phyloP scores from a whole-genome alignment of 2,797 vertebrate genomes.

The Pogonophryne albipinna region DNA sequence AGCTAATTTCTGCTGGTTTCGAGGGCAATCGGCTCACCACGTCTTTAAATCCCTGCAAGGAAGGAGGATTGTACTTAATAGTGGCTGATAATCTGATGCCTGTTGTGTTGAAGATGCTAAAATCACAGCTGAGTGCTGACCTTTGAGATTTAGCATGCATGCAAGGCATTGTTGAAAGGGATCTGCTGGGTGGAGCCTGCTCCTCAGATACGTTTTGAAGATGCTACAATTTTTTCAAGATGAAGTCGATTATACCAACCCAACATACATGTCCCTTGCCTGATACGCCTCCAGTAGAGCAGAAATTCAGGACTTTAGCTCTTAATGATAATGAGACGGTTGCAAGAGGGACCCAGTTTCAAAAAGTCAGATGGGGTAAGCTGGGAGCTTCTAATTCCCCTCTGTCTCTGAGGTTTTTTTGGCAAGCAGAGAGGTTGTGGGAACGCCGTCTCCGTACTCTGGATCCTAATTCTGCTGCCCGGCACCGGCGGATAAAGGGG shows the following conservation, averaged over 20 bases:
- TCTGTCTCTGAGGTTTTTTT: slow-evolving; percentile 55
- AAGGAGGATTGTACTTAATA: slow-evolving; percentile 52
- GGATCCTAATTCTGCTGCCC: slow-evolving; percentile 68
- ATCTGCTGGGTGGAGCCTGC: not conserved
- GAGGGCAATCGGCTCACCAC: slow-evolving; percentile 58
- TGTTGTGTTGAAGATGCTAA: slow-evolving; percentile 29
- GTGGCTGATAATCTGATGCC: slow-evolving; percentile 41
- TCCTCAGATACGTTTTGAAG: not conserved
- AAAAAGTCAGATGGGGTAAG: slow-evolving; percentile 37
- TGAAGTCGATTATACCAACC: not conserved
- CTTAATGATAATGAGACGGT: slow-evolving; percentile 39
- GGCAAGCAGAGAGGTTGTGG: slow-evolving; percentile 71
- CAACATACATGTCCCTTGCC: slow-evolving; percentile 1
- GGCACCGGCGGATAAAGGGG: slow-evolving; percentile 69
- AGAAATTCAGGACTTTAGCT: slow-evolving; percentile 26
- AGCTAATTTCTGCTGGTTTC: slow-evolving; percentile 71
- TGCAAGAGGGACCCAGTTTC: slow-evolving; percentile 26
- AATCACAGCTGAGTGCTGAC: slow-evolving; percentile 32
- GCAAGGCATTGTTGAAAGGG: not conserved
- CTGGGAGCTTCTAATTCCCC: slow-evolving; percentile 50
- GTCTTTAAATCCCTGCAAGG: slow-evolving; percentile 67
- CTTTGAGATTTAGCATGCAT: slow-evolving; percentile 28
- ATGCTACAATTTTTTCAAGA: not conserved
- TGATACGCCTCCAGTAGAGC: not conserved
- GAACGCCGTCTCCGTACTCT: slow-evolving; percentile 68